phyloP scores from a whole-genome alignment of 1,140 invertebrate genomes.

The Rhyzopertha dominica region DNA sequence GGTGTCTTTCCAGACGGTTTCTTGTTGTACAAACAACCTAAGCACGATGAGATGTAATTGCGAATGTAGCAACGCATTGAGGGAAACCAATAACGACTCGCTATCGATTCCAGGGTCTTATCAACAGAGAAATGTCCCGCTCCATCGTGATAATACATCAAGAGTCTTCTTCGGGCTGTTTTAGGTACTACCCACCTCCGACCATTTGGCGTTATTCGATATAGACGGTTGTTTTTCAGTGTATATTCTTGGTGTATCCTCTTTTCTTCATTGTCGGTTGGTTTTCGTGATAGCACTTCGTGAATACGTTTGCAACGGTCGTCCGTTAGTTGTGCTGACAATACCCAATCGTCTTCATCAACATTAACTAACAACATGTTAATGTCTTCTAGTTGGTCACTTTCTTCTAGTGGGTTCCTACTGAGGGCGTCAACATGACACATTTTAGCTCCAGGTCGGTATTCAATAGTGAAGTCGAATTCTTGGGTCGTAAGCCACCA shows the following conservation, averaged over 20 bases:
- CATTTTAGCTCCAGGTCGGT: constrained; percentile 26
- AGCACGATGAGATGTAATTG: constrained; percentile 11
- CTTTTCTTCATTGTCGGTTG: neutral
- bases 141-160: constrained; percentile 8
- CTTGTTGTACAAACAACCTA: no score
- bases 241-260: no score
- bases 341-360: constrained; percentile 13
- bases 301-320: neutral
- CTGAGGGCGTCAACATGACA: constrained; percentile 28
- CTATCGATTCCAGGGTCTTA: constrained; percentile 4
- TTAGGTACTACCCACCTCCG: constrained; percentile 13
- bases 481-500: constrained; percentile 31
- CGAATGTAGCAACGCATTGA: constrained; percentile 7
- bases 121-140: constrained; percentile 1
- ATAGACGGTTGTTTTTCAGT: constrained; percentile 3
- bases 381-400: no score
- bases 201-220: constrained; percentile 1
- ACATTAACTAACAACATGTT: constrained; percentile 3
- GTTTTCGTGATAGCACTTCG: neutral
- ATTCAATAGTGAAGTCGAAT: constrained; percentile 30
- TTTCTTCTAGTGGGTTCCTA: no score
- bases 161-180: constrained; percentile 1
- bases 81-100: constrained; percentile 14
- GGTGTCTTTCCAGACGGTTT: no score
- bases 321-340: constrained; percentile 12